These are phyloP conservation scores for Athalia cordata DNA, from an alignment of 2,888 invertebrate genomes.

Conservation along the genomic window DNA sequence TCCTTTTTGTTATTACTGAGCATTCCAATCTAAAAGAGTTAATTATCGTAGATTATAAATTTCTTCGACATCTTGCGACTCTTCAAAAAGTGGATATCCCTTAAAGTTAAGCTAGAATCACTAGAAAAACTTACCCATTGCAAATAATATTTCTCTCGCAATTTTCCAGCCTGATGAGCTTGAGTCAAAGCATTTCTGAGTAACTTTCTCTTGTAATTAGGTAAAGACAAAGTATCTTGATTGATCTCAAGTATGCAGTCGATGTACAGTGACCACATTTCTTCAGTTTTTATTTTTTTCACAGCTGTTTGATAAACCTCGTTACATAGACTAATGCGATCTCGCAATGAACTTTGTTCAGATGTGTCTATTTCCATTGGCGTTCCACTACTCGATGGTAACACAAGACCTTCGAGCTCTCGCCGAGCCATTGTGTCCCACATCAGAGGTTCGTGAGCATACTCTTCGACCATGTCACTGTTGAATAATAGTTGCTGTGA, in stretches of 20 bases:
- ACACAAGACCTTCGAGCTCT: slow-evolving; percentile 75
- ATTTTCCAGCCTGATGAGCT: slow-evolving; percentile 73
- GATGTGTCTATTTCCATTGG: slow-evolving; percentile 59
- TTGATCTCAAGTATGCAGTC: slow-evolving; percentile 77
- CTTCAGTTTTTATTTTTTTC: slow-evolving; percentile 73
- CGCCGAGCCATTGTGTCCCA: slow-evolving; percentile 80
- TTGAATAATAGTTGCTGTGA: slow-evolving; percentile 44
- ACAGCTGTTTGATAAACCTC: slow-evolving; percentile 75
- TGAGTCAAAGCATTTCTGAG: slow-evolving; percentile 75
- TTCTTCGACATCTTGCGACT: too few relatives aligned
- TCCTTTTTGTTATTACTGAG: slow-evolving; percentile 58
- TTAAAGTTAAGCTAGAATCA: background rate
- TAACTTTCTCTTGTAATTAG: slow-evolving; percentile 74
- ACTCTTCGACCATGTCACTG: slow-evolving; percentile 74
- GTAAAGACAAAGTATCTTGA: slow-evolving; percentile 72
- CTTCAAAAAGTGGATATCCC: background rate
- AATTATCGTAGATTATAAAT: background rate
- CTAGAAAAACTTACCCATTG: slow-evolving; percentile 69
- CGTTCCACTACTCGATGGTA: slow-evolving; percentile 57
- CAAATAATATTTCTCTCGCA: slow-evolving; percentile 75
- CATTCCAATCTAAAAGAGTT: slow-evolving; percentile 62
- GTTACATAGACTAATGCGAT: slow-evolving; percentile 74
- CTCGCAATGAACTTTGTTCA: slow-evolving; percentile 67
- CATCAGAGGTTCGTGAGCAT: slow-evolving; percentile 75
- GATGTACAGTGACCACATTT: slow-evolving; percentile 77